These are phyloP conservation scores for Coturnix japonica DNA, from an alignment of 2,113 vertebrate species.

Conservation along the genomic window DNA sequence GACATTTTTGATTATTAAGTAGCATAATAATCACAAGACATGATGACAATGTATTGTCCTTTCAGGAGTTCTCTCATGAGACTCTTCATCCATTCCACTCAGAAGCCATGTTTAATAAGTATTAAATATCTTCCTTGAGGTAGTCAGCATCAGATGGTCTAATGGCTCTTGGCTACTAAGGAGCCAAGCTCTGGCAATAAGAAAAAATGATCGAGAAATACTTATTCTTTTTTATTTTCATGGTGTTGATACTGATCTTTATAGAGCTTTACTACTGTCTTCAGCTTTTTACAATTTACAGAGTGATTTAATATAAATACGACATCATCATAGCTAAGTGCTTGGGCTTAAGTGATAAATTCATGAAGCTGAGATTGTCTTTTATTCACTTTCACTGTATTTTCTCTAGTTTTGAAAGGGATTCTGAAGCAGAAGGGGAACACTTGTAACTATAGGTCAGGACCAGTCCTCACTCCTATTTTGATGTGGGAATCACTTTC, in stretches of 20 bases:
- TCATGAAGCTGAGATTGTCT: not conserved
- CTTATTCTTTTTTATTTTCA: not conserved
- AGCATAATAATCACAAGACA: not conserved
- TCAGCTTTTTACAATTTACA: not conserved
- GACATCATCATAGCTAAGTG: not conserved
- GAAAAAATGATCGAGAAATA: not conserved
- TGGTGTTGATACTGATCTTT: not conserved
- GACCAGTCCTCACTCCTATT: not conserved
- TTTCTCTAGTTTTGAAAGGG: not conserved
- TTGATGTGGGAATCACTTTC: not conserved
- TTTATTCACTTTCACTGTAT: not conserved
- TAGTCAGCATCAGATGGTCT: not conserved
- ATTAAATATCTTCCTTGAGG: not conserved
- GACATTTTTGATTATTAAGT: not conserved
- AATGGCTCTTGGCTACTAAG: not conserved
- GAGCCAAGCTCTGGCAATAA: not conserved
- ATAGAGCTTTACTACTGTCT: not conserved
- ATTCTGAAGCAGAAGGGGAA: not conserved
- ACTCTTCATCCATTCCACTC: not conserved
- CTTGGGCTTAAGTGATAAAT: not conserved
- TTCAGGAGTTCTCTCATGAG: not conserved
- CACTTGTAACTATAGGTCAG: slow-evolving; percentile 13
- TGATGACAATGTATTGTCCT: not conserved
- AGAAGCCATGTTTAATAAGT: not conserved
- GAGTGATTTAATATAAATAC: not conserved